Evolutionary conservation across 2,113 vertebrate species (phyloP), one percentile per base, ranked within the genome.

Genomic region (Vidua chalybeata): DNA sequence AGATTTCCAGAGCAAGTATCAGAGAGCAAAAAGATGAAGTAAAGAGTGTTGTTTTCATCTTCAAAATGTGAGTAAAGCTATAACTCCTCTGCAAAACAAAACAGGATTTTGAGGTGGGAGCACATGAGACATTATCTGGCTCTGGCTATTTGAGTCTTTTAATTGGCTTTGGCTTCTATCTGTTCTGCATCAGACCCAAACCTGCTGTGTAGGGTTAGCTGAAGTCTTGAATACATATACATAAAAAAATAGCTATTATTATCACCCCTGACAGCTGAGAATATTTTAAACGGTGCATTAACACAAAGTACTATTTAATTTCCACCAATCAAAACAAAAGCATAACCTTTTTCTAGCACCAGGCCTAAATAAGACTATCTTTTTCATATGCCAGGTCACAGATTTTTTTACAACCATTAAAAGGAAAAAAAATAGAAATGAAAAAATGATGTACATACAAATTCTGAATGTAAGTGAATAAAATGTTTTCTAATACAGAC

Each of bases 1-100:
- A 55, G 21, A 24, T 39, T 92, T 76, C 48, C 75, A 64, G 14
- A 92, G 39, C 21, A 90, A 91, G 55, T 46, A 71, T 5, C 28
- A 78, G 26, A 55, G 33, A 39, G 45, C 43, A 85, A 78, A 67
- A 71, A 35, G 12, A 79, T 63, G 39, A 72, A 77, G 45, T 5
- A 84, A 80, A 75, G 5, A 80, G 22, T 24, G 6, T 4, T 89
- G 55, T 24, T 90, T 93, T 83, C 11, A 45, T 35, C 20, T 63
- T 58, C n/a, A 64, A 78, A 71, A 81, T 46, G 11, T 71, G 56
- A 78, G 28, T 55, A 78, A 87, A 85, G 28, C 23, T 75, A 6
- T 46, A 92, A 87, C 27, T 92, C 62, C 52, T 67, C 52, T 63
- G 39, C 21, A 90, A 90, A 96, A 79, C 4, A 68, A 61, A 85